Evolutionary conservation across 2,888 invertebrate genomes (phyloP).

Genomic region (Pristionchus fissidentatus): DNA sequence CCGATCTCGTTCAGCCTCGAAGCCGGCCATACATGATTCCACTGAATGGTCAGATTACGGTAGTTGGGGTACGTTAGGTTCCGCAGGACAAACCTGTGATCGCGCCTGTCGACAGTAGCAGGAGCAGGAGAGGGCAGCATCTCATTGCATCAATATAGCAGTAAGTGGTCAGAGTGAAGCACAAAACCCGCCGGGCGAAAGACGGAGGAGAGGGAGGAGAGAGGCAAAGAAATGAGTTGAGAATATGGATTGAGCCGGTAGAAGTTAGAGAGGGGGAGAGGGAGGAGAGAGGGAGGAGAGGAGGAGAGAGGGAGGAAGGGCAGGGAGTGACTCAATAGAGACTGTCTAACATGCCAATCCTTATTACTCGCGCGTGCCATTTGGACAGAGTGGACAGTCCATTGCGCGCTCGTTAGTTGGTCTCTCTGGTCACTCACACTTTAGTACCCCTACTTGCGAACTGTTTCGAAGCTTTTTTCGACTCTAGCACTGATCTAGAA

Average conservation of each 20-base stretch:
- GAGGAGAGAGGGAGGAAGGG: neutral
- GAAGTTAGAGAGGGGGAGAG: constrained; percentile 26
- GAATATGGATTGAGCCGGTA: constrained; percentile 40
- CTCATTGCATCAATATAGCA: neutral
- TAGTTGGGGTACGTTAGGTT: no score
- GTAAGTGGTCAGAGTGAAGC: neutral
- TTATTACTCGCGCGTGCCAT: constrained; percentile 3
- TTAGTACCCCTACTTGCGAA: no score
- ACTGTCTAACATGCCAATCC: constrained; percentile 19
- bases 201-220: neutral
- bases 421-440: neutral
- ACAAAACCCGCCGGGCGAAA: neutral
- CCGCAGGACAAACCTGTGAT: no score
- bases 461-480: no score
- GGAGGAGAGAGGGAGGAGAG: neutral
- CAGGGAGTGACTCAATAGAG: constrained; percentile 21
- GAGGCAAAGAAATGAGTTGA: constrained; percentile 23
- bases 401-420: no score
- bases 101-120: no score
- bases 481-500: no score
- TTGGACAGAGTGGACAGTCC: no score
- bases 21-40: constrained; percentile 70
- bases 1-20: constrained; percentile 72
- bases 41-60: constrained; percentile 50
- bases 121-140: neutral